Evolutionary conservation across 2,113 vertebrate species (phyloP).

Genomic region (Strix aluco): DNA sequence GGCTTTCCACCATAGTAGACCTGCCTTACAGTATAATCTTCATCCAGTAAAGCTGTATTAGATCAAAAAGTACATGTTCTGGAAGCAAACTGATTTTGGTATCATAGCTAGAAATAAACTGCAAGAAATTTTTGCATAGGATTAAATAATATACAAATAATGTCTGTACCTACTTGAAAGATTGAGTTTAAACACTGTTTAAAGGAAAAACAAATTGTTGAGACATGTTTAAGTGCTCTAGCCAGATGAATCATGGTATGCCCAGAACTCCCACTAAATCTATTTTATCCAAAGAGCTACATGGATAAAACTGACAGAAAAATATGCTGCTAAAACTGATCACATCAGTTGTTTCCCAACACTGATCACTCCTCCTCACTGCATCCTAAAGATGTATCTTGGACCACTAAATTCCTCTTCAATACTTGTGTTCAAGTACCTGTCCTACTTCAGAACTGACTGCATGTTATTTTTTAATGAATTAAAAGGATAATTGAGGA

Average conservation of each 20-base stretch:
- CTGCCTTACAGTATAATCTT: not conserved
- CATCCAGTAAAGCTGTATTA: not conserved
- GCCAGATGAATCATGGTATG: slow-evolving; percentile 9
- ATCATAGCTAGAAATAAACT: not conserved
- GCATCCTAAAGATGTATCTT: not conserved
- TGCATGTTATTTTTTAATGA: not conserved
- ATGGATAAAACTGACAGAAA: slow-evolving; percentile 29
- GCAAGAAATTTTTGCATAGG: not conserved
- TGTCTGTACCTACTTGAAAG: not conserved
- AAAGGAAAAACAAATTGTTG: slow-evolving; percentile 10
- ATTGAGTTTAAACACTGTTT: slow-evolving; percentile 13
- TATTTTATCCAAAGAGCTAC: slow-evolving; percentile 26
- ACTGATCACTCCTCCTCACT: not conserved
- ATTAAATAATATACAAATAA: slow-evolving; percentile 21
- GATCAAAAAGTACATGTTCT: slow-evolving; percentile 2
- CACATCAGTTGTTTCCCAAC: slow-evolving; percentile 18
- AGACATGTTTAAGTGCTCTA: slow-evolving; percentile 21
- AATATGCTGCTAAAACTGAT: slow-evolving; percentile 17
- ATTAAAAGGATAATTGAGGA: not conserved
- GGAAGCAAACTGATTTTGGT: slow-evolving; percentile 3
- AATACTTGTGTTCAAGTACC: not conserved
- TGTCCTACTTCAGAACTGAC: not conserved
- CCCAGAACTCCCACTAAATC: slow-evolving; percentile 50
- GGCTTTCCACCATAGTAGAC: not conserved
- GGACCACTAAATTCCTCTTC: not conserved